phyloP scores from a whole-genome alignment of 2,797 vertebrate genomes.

The Megaceryle alcyon region DNA sequence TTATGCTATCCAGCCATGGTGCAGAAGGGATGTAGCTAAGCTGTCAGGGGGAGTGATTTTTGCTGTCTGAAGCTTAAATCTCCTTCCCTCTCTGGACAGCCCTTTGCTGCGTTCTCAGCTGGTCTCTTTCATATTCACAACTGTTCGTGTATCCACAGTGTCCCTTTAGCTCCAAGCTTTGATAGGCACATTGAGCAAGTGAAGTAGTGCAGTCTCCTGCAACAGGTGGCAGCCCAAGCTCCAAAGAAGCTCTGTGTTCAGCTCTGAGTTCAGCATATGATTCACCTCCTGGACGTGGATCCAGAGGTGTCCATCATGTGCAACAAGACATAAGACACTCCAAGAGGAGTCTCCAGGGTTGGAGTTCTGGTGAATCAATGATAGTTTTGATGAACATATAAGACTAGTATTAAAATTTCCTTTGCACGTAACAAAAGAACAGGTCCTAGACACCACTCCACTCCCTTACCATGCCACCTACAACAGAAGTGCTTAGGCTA shows the following conservation, averaged over 20 bases:
- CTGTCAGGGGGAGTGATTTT: neutral
- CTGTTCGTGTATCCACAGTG: neutral
- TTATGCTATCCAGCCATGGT: neutral
- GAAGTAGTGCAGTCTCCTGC: neutral
- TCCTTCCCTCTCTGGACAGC: neutral
- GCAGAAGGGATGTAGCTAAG: neutral
- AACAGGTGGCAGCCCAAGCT: accelerated
- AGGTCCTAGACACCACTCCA: neutral
- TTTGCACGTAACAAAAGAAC: neutral
- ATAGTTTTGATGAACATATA: neutral
- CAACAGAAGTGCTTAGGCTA: neutral
- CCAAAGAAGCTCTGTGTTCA: neutral
- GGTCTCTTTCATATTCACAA: neutral
- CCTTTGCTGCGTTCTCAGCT: neutral
- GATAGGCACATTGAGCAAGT: neutral
- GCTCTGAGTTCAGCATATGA: neutral
- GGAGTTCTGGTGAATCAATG: neutral
- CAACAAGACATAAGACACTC: neutral
- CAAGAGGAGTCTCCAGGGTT: neutral
- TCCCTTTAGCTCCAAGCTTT: neutral
- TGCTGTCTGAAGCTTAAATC: neutral
- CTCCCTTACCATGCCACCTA: neutral
- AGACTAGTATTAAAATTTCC: neutral
- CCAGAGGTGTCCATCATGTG: neutral
- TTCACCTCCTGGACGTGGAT: neutral